Evolutionary conservation across 1,140 invertebrate species (phyloP).

Genomic region (Caenorhabditis briggsae): DNA sequence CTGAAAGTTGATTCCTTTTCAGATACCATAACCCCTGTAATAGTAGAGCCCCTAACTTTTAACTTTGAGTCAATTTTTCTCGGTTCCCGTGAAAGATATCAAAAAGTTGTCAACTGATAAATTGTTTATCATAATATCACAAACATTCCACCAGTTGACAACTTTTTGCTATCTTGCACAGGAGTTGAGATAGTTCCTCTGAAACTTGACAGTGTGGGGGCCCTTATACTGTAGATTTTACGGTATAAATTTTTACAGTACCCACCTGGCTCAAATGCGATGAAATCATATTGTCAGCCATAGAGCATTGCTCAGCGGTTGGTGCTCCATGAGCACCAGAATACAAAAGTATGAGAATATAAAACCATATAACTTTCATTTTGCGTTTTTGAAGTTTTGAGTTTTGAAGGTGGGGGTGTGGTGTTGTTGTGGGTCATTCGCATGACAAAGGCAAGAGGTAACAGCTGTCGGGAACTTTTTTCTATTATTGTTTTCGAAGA

Average conservation of each 20-base stretch:
- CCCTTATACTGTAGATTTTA: too few species aligned
- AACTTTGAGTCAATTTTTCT: too few species aligned
- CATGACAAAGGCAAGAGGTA: slow-evolving; percentile 20
- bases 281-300: background rate
- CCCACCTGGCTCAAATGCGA: background rate
- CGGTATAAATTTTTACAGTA: too few species aligned
- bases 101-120: too few species aligned
- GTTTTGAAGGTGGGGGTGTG: background rate
- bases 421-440: background rate
- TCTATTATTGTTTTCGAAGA: background rate
- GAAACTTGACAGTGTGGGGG: too few species aligned
- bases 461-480: slow-evolving; percentile 10
- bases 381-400: slow-evolving; percentile 9
- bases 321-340: background rate
- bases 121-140: too few species aligned
- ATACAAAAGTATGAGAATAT: background rate
- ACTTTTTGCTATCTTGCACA: too few species aligned
- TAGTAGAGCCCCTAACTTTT: too few species aligned
- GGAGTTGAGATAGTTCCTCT: too few species aligned
- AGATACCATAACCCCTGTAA: too few species aligned
- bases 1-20: background rate
- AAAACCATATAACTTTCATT: background rate
- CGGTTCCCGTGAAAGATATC: too few species aligned
- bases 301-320: background rate
- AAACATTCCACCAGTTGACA: too few species aligned